phyloP scores from a whole-genome alignment of 2,888 invertebrate species.

The Dryobotodes eremita region DNA sequence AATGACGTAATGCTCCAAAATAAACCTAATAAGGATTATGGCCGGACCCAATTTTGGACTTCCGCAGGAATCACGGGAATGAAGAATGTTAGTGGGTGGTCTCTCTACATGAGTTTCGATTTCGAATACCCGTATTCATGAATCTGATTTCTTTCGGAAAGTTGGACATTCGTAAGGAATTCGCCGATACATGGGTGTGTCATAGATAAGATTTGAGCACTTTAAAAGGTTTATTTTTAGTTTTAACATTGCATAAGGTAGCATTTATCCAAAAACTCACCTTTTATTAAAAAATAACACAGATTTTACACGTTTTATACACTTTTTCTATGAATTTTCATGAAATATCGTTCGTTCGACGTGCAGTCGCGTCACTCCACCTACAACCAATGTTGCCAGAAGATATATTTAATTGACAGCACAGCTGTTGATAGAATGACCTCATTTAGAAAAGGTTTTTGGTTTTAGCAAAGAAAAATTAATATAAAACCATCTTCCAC shows the following conservation, averaged over 20 bases:
- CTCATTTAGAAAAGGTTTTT: not conserved
- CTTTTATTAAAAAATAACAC: constrained; percentile 69
- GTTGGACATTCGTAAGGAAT: constrained; percentile 71
- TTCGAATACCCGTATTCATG: constrained; percentile 54
- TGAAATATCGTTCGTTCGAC: constrained; percentile 84
- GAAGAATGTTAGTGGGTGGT: constrained; percentile 32
- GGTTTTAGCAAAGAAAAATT: not conserved
- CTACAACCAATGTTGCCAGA: constrained; percentile 73
- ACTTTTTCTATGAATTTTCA: constrained; percentile 74
- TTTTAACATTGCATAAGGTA: not conserved
- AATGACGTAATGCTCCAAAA: constrained; percentile 91
- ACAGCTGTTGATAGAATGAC: constrained; percentile 45
- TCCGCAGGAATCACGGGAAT: constrained; percentile 67
- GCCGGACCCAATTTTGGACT: constrained; percentile 73
- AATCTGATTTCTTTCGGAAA: constrained; percentile 64
- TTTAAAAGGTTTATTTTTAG: constrained; percentile 1
- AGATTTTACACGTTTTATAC: constrained; percentile 64
- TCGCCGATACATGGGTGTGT: constrained; percentile 87
- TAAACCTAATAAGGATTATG: constrained; percentile 88
- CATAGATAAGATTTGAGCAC: constrained; percentile 74
- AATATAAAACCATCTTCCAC: not conserved
- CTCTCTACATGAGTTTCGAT: constrained; percentile 34
- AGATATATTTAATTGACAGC: constrained; percentile 45
- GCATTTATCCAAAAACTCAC: constrained; percentile 69
- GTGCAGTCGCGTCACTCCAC: constrained; percentile 80